Evolutionary conservation across 2,113 vertebrate species (phyloP).

Genomic region (Lagopus leucura): DNA sequence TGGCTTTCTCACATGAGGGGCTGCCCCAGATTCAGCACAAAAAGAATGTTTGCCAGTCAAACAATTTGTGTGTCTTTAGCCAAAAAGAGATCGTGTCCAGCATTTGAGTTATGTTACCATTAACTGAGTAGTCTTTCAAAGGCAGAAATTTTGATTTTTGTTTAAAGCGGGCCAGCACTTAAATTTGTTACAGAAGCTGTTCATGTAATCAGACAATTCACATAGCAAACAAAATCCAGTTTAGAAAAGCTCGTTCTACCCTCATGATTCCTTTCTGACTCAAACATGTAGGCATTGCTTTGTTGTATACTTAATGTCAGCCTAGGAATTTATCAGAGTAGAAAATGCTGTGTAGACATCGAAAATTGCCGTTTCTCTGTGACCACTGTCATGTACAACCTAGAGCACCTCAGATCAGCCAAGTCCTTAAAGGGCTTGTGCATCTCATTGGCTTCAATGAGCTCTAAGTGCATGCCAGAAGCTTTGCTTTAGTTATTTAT

Average conservation of each 20-base stretch:
- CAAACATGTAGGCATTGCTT: background rate
- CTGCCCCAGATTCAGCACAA: slow-evolving; percentile 60
- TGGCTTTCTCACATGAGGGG: slow-evolving; percentile 32
- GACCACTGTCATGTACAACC: background rate
- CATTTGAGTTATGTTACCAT: background rate
- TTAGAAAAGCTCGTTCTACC: background rate
- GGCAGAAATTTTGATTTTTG: background rate
- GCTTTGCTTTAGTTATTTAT: background rate
- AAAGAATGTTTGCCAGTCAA: slow-evolving; percentile 32
- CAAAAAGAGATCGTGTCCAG: background rate
- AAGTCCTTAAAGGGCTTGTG: background rate
- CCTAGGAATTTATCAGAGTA: background rate
- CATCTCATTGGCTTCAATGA: background rate
- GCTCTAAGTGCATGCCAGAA: background rate
- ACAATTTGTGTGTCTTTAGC: background rate
- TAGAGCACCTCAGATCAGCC: background rate
- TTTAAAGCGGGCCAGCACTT: background rate
- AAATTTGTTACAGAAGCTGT: background rate
- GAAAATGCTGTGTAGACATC: background rate
- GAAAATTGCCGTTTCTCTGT: background rate
- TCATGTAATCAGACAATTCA: background rate
- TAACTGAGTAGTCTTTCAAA: background rate
- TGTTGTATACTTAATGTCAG: background rate
- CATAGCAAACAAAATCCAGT: background rate
- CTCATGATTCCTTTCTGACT: background rate